Evolutionary conservation across 2,113 vertebrate genomes (phyloP).

Genomic region (Oryzias celebensis): DNA sequence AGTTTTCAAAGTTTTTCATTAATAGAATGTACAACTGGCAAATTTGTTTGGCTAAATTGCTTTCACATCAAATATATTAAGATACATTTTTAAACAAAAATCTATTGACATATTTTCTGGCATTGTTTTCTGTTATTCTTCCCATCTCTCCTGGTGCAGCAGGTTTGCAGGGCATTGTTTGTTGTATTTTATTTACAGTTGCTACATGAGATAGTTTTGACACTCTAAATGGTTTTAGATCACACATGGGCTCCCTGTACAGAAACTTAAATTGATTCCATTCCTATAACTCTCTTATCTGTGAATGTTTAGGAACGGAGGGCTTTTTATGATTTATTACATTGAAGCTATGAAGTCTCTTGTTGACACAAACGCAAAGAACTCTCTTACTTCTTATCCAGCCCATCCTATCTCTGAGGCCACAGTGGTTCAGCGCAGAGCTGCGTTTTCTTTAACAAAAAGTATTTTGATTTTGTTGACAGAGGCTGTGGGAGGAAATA

Average conservation of each 20-base stretch:
- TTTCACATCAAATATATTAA: too few species aligned
- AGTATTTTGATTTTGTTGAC: conserved; percentile 78
- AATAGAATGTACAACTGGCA: too few species aligned
- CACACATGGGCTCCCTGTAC: conserved; percentile 72
- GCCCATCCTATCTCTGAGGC: conserved; percentile 60
- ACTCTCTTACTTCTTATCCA: conserved; percentile 60
- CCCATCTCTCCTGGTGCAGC: too few species aligned
- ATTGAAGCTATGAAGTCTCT: conserved; percentile 78
- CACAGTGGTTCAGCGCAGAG: conserved; percentile 41
- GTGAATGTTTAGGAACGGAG: conserved; percentile 81
- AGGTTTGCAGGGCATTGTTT: too few species aligned
- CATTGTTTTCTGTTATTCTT: too few species aligned
- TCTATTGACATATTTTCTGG: too few species aligned
- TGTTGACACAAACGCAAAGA: conserved; percentile 76
- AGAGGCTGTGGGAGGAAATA: conserved; percentile 71
- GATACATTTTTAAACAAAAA: too few species aligned
- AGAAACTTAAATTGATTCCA: conserved; percentile 84
- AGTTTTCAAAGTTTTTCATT: too few species aligned
- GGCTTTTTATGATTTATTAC: conserved; percentile 88
- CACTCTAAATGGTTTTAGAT: conserved; percentile 69
- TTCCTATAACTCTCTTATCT: conserved; percentile 83
- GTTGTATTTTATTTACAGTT: conserved; percentile 69
- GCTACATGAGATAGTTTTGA: conserved; percentile 75
- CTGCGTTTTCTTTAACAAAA: conserved; percentile 62
- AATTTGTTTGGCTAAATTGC: too few species aligned